Evolutionary conservation across 2,888 invertebrate genomes (phyloP).

Genomic region (Drosophila robusta): DNA sequence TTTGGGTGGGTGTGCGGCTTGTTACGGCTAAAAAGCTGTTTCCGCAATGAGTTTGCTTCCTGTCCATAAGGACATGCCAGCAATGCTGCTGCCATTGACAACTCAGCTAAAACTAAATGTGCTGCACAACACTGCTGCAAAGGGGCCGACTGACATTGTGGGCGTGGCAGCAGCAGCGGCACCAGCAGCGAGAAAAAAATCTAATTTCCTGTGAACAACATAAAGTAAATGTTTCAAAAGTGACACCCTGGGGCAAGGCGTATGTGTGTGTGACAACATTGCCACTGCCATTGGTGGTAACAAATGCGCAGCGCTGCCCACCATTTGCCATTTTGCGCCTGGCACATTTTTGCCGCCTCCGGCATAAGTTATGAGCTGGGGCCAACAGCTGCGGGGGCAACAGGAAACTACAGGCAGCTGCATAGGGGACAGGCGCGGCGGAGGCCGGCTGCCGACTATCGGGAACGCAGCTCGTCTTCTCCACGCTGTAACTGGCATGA

Average conservation of each 20-base stretch:
- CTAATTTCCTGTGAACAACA: constrained; percentile 82
- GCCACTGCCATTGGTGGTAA: constrained; percentile 65
- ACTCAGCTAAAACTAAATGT: constrained; percentile 76
- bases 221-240: constrained; percentile 81
- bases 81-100: constrained; percentile 70
- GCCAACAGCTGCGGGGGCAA: constrained; percentile 4
- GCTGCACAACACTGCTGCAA: constrained; percentile 54
- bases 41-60: constrained; percentile 81
- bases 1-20: constrained; percentile 52
- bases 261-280: constrained; percentile 65
- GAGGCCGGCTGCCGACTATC: background rate
- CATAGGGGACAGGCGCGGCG: background rate
- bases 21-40: constrained; percentile 80
- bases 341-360: constrained; percentile 60
- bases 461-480: constrained; percentile 24
- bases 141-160: constrained; percentile 27
- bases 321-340: constrained; percentile 74
- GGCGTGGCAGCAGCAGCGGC: constrained; percentile 42
- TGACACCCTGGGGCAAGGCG: constrained; percentile 57
- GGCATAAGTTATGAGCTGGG: constrained; percentile 75
- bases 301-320: constrained; percentile 66
- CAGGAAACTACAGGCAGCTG: constrained; percentile 10
- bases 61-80: constrained; percentile 71
- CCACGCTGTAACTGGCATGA: constrained; percentile 69
- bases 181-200: constrained; percentile 55